Base-by-base conservation (phyloP, 1,140 invertebrate genomes). In the Homarus americanus region DNA sequence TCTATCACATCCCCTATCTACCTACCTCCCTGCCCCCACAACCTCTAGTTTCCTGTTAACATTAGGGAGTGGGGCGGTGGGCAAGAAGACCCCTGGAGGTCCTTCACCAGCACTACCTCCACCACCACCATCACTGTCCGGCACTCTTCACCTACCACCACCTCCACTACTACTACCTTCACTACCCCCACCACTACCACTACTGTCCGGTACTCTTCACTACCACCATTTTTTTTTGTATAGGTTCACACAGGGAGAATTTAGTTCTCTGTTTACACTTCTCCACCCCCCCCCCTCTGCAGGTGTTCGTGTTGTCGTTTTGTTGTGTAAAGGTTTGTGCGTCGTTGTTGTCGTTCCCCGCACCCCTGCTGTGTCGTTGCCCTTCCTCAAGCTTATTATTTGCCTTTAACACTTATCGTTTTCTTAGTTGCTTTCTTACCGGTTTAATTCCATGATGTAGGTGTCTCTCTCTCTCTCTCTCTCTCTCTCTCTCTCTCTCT, bases 11-110 rank as follows among this genome's bases (percentile, higher is more conserved):
- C n/a, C n/a, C n/a, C n/a, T n/a, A n/a, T n/a, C n/a, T n/a, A n/a
- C n/a, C n/a, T n/a, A n/a, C n/a, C 66, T 73, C 38, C 34, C 34
- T 7, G 20, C 63, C 38, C n/a, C 63, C 66, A n/a, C n/a, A n/a
- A 34, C 58, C 36, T 40, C 38, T 75, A 34, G 69, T 53, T 86
- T 86, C 83, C 83, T 86, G 83, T 76, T 75, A 73, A 75, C 66
- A 86, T 86, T 86, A 86, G 72, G 72, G 83, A 73, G 66, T 86
- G 83, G n/a, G 72, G 44, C 41, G 83, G 69, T 53, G 83, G 83
- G 34, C 63, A 69, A 32, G 63, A 3, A 32, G 41, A 53, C 28
- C 78, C 40, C 41, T 17, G 17, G 40, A 28, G 40, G 36, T 76
- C 36, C 36, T 76, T 17, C 36, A 24, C 36, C 7, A 17, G 36